Base-by-base conservation (phyloP, 2,797 vertebrate species). In the Rhincodon typus region DNA sequence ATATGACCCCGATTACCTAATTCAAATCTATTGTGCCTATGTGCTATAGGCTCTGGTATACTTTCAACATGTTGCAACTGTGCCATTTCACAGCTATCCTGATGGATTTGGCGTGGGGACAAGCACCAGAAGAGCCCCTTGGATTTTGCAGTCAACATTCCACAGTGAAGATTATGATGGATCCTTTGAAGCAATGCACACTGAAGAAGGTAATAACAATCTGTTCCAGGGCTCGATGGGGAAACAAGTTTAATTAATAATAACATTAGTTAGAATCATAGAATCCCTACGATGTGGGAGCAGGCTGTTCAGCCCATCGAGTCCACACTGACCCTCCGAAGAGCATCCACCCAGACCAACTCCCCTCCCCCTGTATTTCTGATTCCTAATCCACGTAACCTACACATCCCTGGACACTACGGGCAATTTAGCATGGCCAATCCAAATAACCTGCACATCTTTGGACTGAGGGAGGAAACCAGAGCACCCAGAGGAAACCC, bases 101-200 rank as follows among this genome's bases (percentile, higher is more conserved):
- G 46, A 95, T 50, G 94, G 94, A 0, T 95, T 95, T 95, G 94
- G 94, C 7, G 67, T 95, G 94, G 46, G 50, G 30, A 95, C 42
- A 19, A 30, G 69, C 94, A 50, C 5, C 94, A 95, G 53, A 95
- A 95, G n/a, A 72, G 15, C 15, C 70, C 4, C 70, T 27, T 95
- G 94, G 94, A 53, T 15, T 57, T 19, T 77, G n/a, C 70, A 74
- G 3, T 30, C 70, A 15, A 1, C 69, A 74, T 8, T 70, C 74
- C 53, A 3, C 27, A 46, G 42, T 2, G 70, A 95, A 53, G 27
- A 77, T 4, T 95, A 95, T 53, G 94, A 95, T 95, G 94, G 94
- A 3, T 77, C 70, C 46, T 95, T 95, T n/a, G 94, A 95, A 57
- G 27, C 94, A 15, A 74, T 95, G 13, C 50, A 34, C 27, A 57